Evolutionary conservation across 2,113 vertebrate genomes (phyloP).

Genomic region (Triplophysa siluroides): DNA sequence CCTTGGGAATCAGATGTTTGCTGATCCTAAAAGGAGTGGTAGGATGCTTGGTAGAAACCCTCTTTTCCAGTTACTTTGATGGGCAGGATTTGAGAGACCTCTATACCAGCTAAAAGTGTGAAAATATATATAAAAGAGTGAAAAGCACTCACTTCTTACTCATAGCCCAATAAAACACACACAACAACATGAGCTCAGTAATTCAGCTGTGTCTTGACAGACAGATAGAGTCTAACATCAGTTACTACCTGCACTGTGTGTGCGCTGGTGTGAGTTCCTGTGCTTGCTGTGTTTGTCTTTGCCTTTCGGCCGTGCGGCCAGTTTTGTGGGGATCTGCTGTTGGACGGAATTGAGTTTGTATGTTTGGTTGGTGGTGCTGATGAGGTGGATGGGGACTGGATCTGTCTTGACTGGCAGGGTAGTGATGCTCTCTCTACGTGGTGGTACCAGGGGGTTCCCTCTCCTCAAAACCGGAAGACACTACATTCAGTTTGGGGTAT

Average conservation of each 20-base stretch:
- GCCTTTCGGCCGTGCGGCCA: constrained; percentile 77
- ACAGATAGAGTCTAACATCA: background rate
- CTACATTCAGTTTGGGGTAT: background rate
- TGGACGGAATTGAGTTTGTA: constrained; percentile 78
- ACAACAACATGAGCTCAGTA: background rate
- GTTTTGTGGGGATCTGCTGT: constrained; percentile 93
- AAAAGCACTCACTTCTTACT: too few relatives aligned
- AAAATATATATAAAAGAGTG: background rate
- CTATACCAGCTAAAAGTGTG: constrained; percentile 75
- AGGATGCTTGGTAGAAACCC: too few relatives aligned
- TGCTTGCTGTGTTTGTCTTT: constrained; percentile 79
- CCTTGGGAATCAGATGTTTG: too few relatives aligned
- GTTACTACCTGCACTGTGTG: constrained; percentile 82
- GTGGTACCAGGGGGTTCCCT: constrained; percentile 74
- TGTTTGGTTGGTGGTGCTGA: constrained; percentile 88
- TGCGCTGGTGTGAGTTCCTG: constrained; percentile 81
- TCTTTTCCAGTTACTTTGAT: constrained; percentile 75
- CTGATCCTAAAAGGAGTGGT: too few relatives aligned
- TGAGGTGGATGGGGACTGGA: constrained; percentile 80
- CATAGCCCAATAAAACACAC: background rate
- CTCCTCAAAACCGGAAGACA: constrained; percentile 60
- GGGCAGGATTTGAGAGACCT: constrained; percentile 77
- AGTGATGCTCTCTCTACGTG: constrained; percentile 79
- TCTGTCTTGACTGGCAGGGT: constrained; percentile 69
- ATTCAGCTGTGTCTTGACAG: background rate